These are phyloP conservation scores for Batillaria attramentaria DNA, from an alignment of 1,140 invertebrate genomes.

Conservation along the genomic window DNA sequence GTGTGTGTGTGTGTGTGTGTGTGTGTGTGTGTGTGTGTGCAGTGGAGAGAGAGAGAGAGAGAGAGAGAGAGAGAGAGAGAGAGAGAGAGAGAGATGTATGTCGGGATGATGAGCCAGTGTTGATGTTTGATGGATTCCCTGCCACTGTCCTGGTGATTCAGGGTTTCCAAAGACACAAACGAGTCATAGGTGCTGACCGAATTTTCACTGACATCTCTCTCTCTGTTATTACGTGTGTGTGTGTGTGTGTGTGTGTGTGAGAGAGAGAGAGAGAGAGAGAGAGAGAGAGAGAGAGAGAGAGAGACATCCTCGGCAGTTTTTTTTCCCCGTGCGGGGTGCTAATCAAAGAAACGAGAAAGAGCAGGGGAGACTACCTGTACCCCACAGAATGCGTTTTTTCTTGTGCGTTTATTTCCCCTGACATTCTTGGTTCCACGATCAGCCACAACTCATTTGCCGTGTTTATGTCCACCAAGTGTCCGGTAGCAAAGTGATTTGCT, in stretches of 20 bases:
- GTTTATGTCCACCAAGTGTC: too few relatives aligned
- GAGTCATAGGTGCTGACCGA: slow-evolving; percentile 13
- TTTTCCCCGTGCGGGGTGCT: background rate
- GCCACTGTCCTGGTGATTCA: background rate
- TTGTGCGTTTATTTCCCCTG: too few relatives aligned
- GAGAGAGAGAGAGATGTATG: background rate
- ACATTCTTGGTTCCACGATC: too few relatives aligned
- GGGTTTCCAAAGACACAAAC: background rate
- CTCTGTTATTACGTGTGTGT: background rate
- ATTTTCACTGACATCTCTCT: background rate
- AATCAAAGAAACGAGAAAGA: too few relatives aligned
- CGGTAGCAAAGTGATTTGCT: too few relatives aligned
- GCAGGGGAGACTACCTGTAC: too few relatives aligned
- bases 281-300: background rate
- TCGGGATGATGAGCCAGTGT: background rate
- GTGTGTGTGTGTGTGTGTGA: background rate
- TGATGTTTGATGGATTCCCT: background rate
- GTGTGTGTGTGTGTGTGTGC: slow-evolving; percentile 7
- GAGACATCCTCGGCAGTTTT: background rate
- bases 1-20: slow-evolving; percentile 1
- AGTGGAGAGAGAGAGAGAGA: too few relatives aligned
- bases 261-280: background rate
- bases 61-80: background rate
- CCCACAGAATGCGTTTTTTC: too few relatives aligned
- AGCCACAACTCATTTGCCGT: too few relatives aligned